phyloP scores from a whole-genome alignment of 2,113 vertebrate genomes.

The Fregetta grallaria region DNA sequence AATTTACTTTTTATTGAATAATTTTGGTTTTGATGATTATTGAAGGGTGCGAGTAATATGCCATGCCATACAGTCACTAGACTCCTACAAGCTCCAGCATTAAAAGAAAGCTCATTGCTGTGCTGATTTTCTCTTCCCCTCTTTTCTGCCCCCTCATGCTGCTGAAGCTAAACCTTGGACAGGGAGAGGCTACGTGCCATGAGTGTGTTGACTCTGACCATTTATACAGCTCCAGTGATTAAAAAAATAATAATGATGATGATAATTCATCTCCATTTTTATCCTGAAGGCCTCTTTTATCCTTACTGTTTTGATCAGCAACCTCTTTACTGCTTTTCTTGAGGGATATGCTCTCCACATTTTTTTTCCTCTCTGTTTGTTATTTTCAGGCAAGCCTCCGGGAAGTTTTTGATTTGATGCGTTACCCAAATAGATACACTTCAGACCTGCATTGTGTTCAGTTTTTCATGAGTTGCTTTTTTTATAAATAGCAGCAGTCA shows the following conservation, averaged over 20 bases:
- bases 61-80: background rate
- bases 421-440: background rate
- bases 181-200: rapidly evolving
- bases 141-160: background rate
- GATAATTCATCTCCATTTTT: background rate
- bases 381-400: background rate
- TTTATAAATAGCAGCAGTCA: background rate
- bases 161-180: background rate
- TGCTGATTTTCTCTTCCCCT: background rate
- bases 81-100: background rate
- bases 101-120: background rate
- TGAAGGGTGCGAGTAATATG: background rate
- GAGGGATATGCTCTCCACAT: background rate
- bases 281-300: background rate
- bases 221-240: background rate
- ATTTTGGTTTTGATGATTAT: background rate
- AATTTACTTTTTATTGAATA: background rate
- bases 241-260: rapidly evolving
- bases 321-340: background rate
- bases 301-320: background rate
- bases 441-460: background rate
- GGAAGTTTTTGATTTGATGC: background rate
- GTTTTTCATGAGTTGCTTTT: background rate
- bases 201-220: background rate
- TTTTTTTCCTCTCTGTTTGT: background rate